Evolutionary conservation across 2,797 vertebrate genomes (phyloP), one percentile per base, ranked within the genome.

Genomic region (Mycteria americana): DNA sequence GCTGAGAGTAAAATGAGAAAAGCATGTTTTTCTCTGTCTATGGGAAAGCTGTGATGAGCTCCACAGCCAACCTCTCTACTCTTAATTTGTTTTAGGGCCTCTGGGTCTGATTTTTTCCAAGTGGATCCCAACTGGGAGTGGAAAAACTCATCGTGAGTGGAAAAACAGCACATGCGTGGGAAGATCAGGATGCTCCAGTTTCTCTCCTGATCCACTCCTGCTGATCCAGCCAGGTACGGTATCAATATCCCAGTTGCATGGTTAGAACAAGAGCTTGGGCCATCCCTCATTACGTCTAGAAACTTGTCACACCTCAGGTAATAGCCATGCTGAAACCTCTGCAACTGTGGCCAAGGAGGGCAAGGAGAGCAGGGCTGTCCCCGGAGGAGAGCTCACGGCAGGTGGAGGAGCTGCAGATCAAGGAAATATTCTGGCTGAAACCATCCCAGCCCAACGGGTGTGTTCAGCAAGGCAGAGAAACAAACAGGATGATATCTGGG

Each of bases 241-340:
- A 68, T 50, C 82, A 33, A 88, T 80, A 85, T 3, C 39, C 12
- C 3, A 2, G 27, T 1, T 41, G 79, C 82, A 35, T 2, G 24
- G 48, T 82, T 78, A 94, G 88, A 95, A 82, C 4, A 4, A 21
- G 78, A 79, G 24, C 27, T 80, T 77, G 86, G 78, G 72, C 39
- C 83, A 83, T 30, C 67, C 75, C 89, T 90, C 4, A 3, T 95
- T 94, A 85, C 90, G 11, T 91, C 92, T 91, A 95, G 92, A 96
- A 96, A 97, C 97, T 77, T 9, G 86, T 94, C 93, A 97, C 96
- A 62, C 94, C 85, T 97, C 35, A 0, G 15, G 37, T 94, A 96
- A 96, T 96, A 93, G 46, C 59, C 43, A 19, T 28, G 83, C 63
- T 93, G 94, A 89, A 93, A 94, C 86, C 78, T 92, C 64, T 7